These are phyloP conservation scores for Manis crassicaudata DNA, from an alignment of 2,797 vertebrate genomes.

Conservation along the genomic window DNA sequence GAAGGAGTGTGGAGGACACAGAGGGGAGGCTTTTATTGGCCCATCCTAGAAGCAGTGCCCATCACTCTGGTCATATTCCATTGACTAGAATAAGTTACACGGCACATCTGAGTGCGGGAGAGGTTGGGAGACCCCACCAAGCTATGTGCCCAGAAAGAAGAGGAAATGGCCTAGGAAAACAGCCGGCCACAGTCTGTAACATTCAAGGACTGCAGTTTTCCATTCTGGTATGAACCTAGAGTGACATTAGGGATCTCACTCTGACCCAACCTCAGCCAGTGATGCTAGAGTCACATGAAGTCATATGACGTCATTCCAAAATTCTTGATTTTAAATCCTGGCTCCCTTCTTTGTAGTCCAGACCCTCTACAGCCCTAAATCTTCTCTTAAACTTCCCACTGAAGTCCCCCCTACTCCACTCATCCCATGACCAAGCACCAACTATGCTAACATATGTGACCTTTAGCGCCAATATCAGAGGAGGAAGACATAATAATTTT, in stretches of 20 bases:
- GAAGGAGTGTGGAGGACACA: too few species aligned
- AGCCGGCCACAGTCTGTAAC: background rate
- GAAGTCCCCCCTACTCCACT: background rate
- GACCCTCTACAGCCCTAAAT: background rate
- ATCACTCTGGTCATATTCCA: background rate
- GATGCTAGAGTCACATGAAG: background rate
- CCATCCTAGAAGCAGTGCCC: background rate
- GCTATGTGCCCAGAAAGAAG: background rate
- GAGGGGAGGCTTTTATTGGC: background rate
- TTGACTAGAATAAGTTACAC: background rate
- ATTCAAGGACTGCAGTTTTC: background rate
- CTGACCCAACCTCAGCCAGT: background rate
- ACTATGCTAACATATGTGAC: conserved; percentile 14
- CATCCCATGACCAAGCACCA: background rate
- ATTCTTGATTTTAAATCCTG: background rate
- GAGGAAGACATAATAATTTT: conserved; percentile 10
- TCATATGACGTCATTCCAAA: background rate
- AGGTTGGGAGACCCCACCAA: background rate
- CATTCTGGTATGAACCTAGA: background rate
- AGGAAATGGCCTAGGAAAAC: background rate
- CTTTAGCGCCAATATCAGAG: background rate
- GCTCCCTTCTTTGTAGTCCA: background rate
- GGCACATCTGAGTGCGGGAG: background rate
- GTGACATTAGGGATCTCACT: background rate
- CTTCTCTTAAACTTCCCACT: background rate